Conservation (phyloP, 2,888 invertebrate genomes). For the Teleiodes luculella region DNA sequence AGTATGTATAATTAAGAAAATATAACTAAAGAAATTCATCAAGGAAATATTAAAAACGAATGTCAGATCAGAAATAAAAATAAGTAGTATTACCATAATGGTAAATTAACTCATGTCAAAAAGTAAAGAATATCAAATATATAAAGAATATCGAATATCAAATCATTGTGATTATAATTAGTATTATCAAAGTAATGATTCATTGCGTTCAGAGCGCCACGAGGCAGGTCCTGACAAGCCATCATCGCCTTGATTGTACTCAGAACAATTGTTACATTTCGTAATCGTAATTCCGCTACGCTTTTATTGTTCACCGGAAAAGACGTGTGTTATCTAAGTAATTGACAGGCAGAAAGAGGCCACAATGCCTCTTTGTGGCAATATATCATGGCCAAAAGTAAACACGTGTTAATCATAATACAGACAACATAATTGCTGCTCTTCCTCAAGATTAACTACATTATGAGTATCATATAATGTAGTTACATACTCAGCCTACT, state of each 20-base stretch:
- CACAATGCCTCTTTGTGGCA: conserved; percentile 7
- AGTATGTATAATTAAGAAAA: too few species aligned
- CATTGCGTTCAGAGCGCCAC: conserved; percentile 16
- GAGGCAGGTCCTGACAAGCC: conserved; percentile 1
- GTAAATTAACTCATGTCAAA: too few species aligned
- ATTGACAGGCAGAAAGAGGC: conserved; percentile 40
- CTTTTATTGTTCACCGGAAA: conserved; percentile 38
- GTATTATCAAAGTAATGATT: conserved; percentile 26
- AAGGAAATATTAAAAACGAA: too few species aligned
- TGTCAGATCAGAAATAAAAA: too few species aligned
- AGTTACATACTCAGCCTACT: not conserved
- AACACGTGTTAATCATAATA: conserved; percentile 31
- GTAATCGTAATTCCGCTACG: conserved; percentile 43
- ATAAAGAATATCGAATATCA: too few species aligned
- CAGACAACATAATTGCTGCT: conserved; percentile 48
- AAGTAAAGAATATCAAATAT: too few species aligned
- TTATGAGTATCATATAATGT: not conserved
- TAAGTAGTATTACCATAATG: too few species aligned
- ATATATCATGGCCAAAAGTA: conserved; percentile 4
- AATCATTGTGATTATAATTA: conserved; percentile 27
- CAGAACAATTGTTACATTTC: conserved; percentile 43
- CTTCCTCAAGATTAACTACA: conserved; percentile 26
- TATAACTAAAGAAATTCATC: too few species aligned
- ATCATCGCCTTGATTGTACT: conserved; percentile 22
- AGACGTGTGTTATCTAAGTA: conserved; percentile 44